Evolutionary conservation across 1,140 invertebrate genomes (phyloP).

Genomic region (Lepidurus arcticus): DNA sequence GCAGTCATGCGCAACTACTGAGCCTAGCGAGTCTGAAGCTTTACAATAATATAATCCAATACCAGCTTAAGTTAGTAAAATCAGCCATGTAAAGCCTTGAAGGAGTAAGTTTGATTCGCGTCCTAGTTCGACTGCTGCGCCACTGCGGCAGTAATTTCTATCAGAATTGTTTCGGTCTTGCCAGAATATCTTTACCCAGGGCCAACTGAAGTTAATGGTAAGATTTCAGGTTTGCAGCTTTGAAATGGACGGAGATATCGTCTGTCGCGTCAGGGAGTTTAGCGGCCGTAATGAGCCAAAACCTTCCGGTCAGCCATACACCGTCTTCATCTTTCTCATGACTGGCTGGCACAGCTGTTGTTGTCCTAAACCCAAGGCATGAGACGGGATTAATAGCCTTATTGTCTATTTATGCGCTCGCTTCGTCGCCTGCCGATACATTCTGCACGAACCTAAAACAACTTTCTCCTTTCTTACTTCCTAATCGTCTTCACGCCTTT

Average conservation of each 20-base stretch:
- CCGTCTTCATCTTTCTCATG: neutral
- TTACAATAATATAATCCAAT: too few relatives aligned
- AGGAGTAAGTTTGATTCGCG: too few relatives aligned
- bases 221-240: neutral
- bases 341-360: neutral
- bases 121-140: neutral
- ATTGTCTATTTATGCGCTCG: neutral
- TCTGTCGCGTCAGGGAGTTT: neutral
- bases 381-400: neutral
- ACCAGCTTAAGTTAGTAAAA: too few relatives aligned
- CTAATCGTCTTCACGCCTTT: too few relatives aligned
- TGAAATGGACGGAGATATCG: neutral
- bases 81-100: too few relatives aligned
- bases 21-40: too few relatives aligned
- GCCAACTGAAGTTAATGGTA: neutral
- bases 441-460: neutral
- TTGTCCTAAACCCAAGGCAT: neutral
- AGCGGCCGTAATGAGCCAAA: neutral
- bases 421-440: neutral
- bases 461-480: neutral
- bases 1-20: too few relatives aligned
- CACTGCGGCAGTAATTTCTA: neutral
- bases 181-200: neutral
- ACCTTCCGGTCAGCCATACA: too few relatives aligned
- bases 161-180: neutral